Evolutionary conservation across 2,797 vertebrate genomes (phyloP).

Genomic region (Lophotriccus pileatus): DNA sequence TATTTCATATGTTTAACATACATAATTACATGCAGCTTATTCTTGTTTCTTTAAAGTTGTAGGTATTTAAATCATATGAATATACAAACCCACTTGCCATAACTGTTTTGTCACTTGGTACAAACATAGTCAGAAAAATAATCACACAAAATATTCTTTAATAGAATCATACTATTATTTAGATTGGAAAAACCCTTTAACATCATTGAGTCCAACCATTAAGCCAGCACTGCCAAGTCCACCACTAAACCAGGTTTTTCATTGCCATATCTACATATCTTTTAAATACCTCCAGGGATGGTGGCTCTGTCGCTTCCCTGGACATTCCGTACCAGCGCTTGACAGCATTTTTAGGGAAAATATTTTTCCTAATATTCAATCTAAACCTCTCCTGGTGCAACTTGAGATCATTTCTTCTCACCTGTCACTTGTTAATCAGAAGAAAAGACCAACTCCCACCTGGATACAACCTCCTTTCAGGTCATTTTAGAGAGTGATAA

Average conservation of each 20-base stretch:
- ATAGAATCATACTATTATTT: too few relatives aligned
- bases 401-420: background rate
- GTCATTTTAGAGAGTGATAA: background rate
- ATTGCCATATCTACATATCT: rapidly evolving
- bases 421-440: background rate
- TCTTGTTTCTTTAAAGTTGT: background rate
- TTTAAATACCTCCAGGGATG: background rate
- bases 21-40: background rate
- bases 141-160: background rate
- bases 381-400: background rate
- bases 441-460: background rate
- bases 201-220: background rate
- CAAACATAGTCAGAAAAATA: background rate
- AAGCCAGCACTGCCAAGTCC: background rate
- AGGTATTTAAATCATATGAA: background rate
- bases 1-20: background rate
- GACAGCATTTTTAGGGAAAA: background rate
- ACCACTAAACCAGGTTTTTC: background rate
- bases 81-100: background rate
- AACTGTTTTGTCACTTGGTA: background rate
- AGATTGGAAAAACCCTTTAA: background rate
- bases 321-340: too few relatives aligned
- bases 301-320: background rate
- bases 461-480: background rate
- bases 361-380: background rate